Conservation (phyloP, 2,113 vertebrate species). For the Actenoides lindsayi region DNA sequence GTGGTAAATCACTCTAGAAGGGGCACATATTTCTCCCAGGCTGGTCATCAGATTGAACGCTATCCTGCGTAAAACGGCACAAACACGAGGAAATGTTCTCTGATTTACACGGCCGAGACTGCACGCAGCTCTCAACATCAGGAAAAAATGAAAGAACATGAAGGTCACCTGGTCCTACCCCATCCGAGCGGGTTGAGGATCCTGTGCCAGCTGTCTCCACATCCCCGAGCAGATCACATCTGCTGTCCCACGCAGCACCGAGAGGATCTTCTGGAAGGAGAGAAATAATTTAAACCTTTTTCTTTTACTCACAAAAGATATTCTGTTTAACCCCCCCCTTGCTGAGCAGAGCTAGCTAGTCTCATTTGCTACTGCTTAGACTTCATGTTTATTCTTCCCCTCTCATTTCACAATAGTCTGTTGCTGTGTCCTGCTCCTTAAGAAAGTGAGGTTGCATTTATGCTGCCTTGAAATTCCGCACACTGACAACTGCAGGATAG, state of each 20-base stretch:
- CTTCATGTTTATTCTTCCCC: not conserved
- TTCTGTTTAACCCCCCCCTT: not conserved
- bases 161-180: not conserved
- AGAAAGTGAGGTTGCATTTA: not conserved
- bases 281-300: not conserved
- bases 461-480: not conserved
- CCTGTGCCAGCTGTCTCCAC: not conserved
- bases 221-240: not conserved
- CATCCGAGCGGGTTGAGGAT: rapidly evolving
- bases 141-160: not conserved
- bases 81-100: not conserved
- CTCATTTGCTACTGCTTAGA: not conserved
- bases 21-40: not conserved
- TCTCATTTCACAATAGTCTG: not conserved
- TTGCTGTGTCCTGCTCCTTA: not conserved
- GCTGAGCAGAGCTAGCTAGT: not conserved
- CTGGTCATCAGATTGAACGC: not conserved
- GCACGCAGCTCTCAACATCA: not conserved
- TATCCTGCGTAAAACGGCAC: not conserved
- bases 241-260: not conserved
- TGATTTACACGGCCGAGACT: not conserved
- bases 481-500: not conserved
- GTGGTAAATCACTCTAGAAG: not conserved
- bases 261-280: not conserved
- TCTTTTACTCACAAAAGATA: not conserved